phyloP scores from a whole-genome alignment of 2,113 vertebrate genomes.

The Epinephelus lanceolatus region DNA sequence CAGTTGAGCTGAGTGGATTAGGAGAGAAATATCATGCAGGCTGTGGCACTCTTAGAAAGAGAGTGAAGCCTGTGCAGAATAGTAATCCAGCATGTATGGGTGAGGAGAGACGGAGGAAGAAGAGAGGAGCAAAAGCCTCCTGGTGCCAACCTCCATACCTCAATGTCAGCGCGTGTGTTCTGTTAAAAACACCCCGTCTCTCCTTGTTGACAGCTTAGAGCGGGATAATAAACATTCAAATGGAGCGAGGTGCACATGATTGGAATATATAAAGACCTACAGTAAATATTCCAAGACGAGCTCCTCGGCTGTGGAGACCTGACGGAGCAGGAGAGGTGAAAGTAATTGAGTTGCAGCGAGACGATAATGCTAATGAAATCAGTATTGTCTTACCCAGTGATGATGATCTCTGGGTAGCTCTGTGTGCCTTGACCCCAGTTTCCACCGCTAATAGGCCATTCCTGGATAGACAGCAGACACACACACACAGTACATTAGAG shows the following conservation, averaged over 20 bases:
- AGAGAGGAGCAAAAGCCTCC: conserved; percentile 29
- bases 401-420: conserved; percentile 99
- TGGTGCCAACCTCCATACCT: conserved; percentile 50
- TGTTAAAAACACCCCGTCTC: conserved; percentile 23
- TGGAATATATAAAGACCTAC: conserved; percentile 39
- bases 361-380: conserved; percentile 61
- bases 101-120: conserved; percentile 21
- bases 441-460: conserved; percentile 98
- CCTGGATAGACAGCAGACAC: conserved; percentile 83
- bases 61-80: conserved; percentile 55
- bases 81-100: conserved; percentile 40
- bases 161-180: conserved; percentile 52
- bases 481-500: conserved; percentile 34
- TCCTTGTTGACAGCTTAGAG: conserved; percentile 46
- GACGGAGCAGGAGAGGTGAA: conserved; percentile 29
- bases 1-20: conserved; percentile 52
- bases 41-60: conserved; percentile 35
- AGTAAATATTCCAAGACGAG: conserved; percentile 15
- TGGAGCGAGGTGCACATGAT: conserved; percentile 41
- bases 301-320: conserved; percentile 13
- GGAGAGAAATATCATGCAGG: conserved; percentile 42
- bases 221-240: conserved; percentile 56
- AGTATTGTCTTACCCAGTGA: conserved; percentile 93
- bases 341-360: conserved; percentile 36
- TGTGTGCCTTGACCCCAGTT: conserved; percentile 98